Evolutionary conservation across 2,888 invertebrate genomes (phyloP).

Genomic region (Cremastobaeus sp.): DNA sequence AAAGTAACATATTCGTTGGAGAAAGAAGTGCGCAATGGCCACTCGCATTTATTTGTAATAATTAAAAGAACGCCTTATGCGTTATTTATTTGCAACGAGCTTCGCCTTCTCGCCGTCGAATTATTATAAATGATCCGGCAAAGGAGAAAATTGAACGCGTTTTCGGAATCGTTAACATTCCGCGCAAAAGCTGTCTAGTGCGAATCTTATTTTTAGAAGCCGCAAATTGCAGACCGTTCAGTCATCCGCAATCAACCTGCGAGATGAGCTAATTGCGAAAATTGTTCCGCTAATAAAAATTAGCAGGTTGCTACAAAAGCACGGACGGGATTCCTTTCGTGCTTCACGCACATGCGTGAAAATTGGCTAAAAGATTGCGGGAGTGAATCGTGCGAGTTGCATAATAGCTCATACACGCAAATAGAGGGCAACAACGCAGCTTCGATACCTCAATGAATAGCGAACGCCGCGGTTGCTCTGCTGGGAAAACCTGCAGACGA

Average conservation of each 20-base stretch:
- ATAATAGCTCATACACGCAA: constrained; percentile 36
- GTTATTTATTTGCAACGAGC: too few species aligned
- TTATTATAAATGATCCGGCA: too few species aligned
- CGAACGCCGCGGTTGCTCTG: constrained; percentile 29
- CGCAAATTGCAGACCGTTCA: too few species aligned
- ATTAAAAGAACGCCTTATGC: constrained; percentile 1
- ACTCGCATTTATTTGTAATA: constrained; percentile 24
- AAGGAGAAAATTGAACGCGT: too few species aligned
- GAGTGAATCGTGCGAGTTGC: constrained; percentile 21
- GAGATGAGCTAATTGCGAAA: constrained; percentile 46
- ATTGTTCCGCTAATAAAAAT: constrained; percentile 28
- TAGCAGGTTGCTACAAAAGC: constrained; percentile 7
- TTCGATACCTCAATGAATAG: constrained; percentile 47
- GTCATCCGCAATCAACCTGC: too few species aligned
- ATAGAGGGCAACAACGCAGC: constrained; percentile 37
- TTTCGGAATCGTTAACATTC: too few species aligned
- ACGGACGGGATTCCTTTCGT: constrained; percentile 55
- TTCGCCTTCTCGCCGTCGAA: too few species aligned
- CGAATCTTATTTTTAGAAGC: too few species aligned
- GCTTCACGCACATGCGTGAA: constrained; percentile 58
- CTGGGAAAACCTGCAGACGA: constrained; percentile 39
- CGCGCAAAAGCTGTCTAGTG: too few species aligned
- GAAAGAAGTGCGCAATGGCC: constrained; percentile 19
- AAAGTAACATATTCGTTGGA: constrained; percentile 24
- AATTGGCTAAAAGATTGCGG: constrained; percentile 37